These are phyloP conservation scores for Sternotherus odoratus DNA, from an alignment of 2,797 vertebrate genomes.

Conservation along the genomic window DNA sequence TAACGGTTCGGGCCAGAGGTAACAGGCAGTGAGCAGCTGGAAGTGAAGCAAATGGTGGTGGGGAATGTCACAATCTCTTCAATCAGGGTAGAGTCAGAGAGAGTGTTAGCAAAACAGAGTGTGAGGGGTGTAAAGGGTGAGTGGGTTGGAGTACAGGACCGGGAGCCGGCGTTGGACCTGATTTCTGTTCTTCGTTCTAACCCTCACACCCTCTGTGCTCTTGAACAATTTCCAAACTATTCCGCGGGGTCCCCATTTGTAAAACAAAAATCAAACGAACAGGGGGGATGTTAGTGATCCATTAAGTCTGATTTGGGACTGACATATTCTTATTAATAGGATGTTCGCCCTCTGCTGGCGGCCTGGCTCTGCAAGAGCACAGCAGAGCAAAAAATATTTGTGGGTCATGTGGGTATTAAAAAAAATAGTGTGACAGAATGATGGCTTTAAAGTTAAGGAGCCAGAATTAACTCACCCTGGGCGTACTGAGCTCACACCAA, in stretches of 20 bases:
- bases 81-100: background rate
- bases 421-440: background rate
- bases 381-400: background rate
- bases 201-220: background rate
- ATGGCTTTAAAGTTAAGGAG: background rate
- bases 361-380: background rate
- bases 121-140: rapidly evolving
- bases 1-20: rapidly evolving
- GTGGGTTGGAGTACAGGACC: background rate
- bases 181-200: rapidly evolving
- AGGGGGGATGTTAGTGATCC: background rate
- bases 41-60: background rate
- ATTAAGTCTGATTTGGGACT: background rate
- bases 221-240: rapidly evolving
- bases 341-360: constrained; percentile 68
- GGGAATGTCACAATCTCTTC: background rate
- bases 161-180: rapidly evolving
- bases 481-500: background rate
- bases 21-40: background rate
- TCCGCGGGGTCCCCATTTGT: background rate
- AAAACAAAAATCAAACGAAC: background rate
- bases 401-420: background rate
- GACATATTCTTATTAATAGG: background rate
- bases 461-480: background rate
- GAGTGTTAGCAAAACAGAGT: background rate